phyloP scores from a whole-genome alignment of 2,888 invertebrate genomes.

The Drosophila birchii region DNA sequence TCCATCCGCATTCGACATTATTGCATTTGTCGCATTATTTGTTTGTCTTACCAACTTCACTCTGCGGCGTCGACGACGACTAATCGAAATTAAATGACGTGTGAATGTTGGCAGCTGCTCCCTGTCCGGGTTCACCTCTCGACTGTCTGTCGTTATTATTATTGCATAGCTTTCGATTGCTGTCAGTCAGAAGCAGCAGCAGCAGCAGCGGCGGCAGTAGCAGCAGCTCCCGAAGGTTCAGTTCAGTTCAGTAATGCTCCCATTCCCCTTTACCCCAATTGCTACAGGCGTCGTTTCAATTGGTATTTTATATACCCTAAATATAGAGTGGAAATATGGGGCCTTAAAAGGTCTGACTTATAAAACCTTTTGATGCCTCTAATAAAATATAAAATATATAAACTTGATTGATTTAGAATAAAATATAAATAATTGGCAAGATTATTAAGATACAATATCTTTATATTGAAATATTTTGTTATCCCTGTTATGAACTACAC shows the following conservation, averaged over 20 bases:
- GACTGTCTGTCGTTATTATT: conserved; percentile 37
- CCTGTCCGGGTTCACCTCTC: conserved; percentile 27
- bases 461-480: neutral
- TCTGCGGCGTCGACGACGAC: conserved; percentile 47
- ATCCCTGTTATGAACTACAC: neutral
- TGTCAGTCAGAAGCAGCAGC: conserved; percentile 29
- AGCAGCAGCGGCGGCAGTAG: neutral
- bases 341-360: too few relatives aligned
- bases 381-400: neutral
- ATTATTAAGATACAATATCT: too few relatives aligned
- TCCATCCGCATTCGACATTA: conserved; percentile 45
- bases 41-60: conserved; percentile 39
- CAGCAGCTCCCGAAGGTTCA: conserved; percentile 24
- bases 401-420: neutral
- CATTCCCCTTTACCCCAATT: conserved; percentile 52
- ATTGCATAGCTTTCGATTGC: conserved; percentile 61
- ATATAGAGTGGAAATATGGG: neutral
- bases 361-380: neutral
- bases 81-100: conserved; percentile 85
- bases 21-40: conserved; percentile 55
- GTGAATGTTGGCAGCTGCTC: conserved; percentile 83
- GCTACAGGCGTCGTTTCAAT: conserved; percentile 56
- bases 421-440: neutral
- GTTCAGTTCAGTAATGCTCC: neutral
- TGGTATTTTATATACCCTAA: conserved; percentile 41